A percentile compares a stretch with the other conserved stretches of the same genome.
phyloP scores from a whole-genome alignment of 1,140 invertebrate genomes.

The Samia ricini region DNA sequence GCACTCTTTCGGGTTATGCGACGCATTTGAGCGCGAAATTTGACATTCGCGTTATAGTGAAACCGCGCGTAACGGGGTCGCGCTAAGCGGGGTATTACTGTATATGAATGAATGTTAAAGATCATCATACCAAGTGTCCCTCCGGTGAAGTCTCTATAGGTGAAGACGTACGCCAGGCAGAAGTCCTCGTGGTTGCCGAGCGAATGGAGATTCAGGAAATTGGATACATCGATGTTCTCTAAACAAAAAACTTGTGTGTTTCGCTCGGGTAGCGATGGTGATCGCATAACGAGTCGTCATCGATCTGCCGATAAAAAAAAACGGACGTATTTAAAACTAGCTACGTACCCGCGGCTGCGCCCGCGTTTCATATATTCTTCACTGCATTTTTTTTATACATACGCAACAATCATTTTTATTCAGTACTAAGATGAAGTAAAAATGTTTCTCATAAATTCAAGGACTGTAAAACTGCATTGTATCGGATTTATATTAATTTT shows the following conservation, averaged over 20 bases:
- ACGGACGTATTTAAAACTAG: background rate
- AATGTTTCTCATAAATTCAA: too few relatives aligned
- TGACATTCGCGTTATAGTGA: too few relatives aligned
- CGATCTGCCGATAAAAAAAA: slow-evolving; percentile 78
- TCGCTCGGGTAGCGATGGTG: slow-evolving; percentile 81
- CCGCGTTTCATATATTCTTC: too few relatives aligned
- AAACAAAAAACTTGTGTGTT: slow-evolving; percentile 96
- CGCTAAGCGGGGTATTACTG: too few relatives aligned
- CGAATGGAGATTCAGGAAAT: slow-evolving; percentile 99
- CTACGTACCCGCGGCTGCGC: too few relatives aligned
- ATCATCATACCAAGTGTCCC: slow-evolving; percentile 90
- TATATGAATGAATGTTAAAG: too few relatives aligned
- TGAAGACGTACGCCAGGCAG: slow-evolving; percentile 99
- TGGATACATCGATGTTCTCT: slow-evolving; percentile 99
- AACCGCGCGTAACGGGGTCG: too few relatives aligned
- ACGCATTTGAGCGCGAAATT: too few relatives aligned
- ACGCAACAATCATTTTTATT: background rate
- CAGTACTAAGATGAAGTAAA: too few relatives aligned
- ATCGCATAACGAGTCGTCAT: slow-evolving; percentile 91
- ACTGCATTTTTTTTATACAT: too few relatives aligned
- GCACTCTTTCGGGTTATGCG: too few relatives aligned
- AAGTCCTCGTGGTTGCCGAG: slow-evolving; percentile 98
- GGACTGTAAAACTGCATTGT: background rate
- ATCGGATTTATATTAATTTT: too few relatives aligned
- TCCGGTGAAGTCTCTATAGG: slow-evolving; percentile 97